phyloP scores from a whole-genome alignment of 64 coral and sea anemone genomes.

The Montipora capricornis region DNA sequence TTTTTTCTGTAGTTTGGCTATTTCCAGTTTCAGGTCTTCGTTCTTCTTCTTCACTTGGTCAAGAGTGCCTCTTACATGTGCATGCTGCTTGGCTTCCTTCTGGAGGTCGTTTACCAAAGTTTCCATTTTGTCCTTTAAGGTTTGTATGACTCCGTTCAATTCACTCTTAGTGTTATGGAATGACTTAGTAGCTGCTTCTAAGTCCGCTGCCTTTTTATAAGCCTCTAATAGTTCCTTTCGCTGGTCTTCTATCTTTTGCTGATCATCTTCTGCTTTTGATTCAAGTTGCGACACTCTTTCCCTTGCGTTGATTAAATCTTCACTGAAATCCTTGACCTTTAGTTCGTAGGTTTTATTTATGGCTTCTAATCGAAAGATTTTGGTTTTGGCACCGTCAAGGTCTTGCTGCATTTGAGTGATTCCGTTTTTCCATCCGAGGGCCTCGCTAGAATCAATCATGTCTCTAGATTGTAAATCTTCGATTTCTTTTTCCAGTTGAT shows the following conservation, averaged over 20 bases:
- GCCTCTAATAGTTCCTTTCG: constrained; percentile 81
- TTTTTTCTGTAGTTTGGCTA: constrained; percentile 89
- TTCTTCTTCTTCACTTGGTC: constrained; percentile 85
- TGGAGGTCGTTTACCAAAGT: constrained; percentile 88
- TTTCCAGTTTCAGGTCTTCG: constrained; percentile 83
- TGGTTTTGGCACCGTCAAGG: constrained; percentile 77
- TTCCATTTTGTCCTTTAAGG: constrained; percentile 82
- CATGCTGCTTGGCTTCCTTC: constrained; percentile 91
- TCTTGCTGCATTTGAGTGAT: constrained; percentile 79
- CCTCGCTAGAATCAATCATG: constrained; percentile 85
- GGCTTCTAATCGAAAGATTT: constrained; percentile 78
- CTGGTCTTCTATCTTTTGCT: constrained; percentile 86
- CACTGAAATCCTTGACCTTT: constrained; percentile 82
- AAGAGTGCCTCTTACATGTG: constrained; percentile 84
- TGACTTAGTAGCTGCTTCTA: constrained; percentile 87
- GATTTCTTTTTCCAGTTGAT: constrained; percentile 82
- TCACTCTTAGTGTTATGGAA: constrained; percentile 78
- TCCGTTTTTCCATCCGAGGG: constrained; percentile 89
- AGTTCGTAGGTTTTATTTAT: constrained; percentile 77
- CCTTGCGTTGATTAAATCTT: constrained; percentile 86
- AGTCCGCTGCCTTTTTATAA: constrained; percentile 90
- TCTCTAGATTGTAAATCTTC: constrained; percentile 81
- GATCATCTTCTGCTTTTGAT: constrained; percentile 70
- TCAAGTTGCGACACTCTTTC: constrained; percentile 88
- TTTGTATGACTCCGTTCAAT: constrained; percentile 76